phyloP scores from a whole-genome alignment of 2,113 vertebrate species.

The Mustela nigripes region DNA sequence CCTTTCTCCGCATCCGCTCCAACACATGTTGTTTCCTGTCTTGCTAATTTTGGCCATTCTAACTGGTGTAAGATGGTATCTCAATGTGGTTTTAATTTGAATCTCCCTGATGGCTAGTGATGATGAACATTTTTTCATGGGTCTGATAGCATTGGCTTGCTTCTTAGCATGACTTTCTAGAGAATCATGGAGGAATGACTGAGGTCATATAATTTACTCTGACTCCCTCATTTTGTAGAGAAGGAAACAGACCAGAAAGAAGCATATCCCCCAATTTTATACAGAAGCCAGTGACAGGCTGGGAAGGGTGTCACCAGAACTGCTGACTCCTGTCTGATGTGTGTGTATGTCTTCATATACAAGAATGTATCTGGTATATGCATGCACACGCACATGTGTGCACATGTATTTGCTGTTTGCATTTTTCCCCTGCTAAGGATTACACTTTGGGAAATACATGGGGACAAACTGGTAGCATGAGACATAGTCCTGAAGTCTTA shows the following conservation, averaged over 20 bases:
- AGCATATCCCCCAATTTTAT: not conserved
- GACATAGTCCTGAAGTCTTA: not conserved
- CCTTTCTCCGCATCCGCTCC: too few species aligned
- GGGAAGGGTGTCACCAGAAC: not conserved
- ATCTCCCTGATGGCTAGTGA: too few species aligned
- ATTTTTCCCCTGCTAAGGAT: not conserved
- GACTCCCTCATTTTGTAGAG: not conserved
- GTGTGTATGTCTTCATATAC: not conserved
- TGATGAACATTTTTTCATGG: too few species aligned
- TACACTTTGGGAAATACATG: not conserved
- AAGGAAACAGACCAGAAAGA: constrained; percentile 2
- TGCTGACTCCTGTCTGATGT: too few species aligned
- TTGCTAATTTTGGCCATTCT: too few species aligned
- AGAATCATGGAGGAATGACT: not conserved
- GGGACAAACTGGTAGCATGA: not conserved
- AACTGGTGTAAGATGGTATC: too few species aligned
- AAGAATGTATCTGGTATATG: not conserved
- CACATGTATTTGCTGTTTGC: not conserved
- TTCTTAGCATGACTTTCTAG: not conserved
- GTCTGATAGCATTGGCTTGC: not conserved
- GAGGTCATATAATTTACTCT: not conserved
- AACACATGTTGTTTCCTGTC: too few species aligned
- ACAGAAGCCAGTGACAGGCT: not conserved
- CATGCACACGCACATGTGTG: not conserved
- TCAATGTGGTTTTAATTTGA: too few species aligned